A percentile compares a stretch with the other conserved stretches of the same genome.
These are phyloP conservation scores for Apamea monoglypha DNA, from an alignment of 2,888 invertebrate genomes.

Conservation along the genomic window DNA sequence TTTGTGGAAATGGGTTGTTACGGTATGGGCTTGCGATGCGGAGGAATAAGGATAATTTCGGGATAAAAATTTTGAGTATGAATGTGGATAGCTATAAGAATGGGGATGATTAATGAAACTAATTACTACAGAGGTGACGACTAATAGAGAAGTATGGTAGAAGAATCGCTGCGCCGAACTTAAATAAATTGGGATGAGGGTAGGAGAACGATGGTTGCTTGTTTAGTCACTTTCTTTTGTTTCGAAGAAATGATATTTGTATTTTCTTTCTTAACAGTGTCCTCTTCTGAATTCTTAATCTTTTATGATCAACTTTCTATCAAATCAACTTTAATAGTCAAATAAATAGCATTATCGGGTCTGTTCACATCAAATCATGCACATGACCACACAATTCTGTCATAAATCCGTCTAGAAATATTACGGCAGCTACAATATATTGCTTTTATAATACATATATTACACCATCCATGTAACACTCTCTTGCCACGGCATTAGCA, in stretches of 20 bases:
- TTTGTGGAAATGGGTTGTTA: background rate
- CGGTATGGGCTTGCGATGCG: too few relatives aligned
- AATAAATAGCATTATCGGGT: background rate
- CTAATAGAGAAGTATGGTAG: too few relatives aligned
- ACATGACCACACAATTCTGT: constrained; percentile 30
- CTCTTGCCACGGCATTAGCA: background rate
- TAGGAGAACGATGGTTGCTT: too few relatives aligned
- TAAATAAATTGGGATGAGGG: background rate
- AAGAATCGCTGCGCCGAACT: too few relatives aligned
- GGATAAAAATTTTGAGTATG: background rate
- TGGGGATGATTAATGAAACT: background rate
- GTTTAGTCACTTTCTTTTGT: too few relatives aligned
- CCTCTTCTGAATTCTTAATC: background rate
- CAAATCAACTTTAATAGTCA: background rate
- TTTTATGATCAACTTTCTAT: background rate
- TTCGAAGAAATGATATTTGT: too few relatives aligned
- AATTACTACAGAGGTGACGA: background rate
- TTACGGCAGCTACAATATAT: constrained; percentile 26
- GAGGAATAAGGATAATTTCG: background rate
- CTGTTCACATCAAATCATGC: background rate
- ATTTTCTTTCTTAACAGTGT: background rate
- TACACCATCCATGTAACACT: constrained; percentile 12
- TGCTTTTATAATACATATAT: constrained; percentile 28
- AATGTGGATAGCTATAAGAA: background rate
- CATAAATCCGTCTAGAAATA: constrained; percentile 32